Evolutionary conservation across 2,113 vertebrate genomes (phyloP), one percentile per base, ranked within the genome.

Genomic region (Galeopterus variegatus): DNA sequence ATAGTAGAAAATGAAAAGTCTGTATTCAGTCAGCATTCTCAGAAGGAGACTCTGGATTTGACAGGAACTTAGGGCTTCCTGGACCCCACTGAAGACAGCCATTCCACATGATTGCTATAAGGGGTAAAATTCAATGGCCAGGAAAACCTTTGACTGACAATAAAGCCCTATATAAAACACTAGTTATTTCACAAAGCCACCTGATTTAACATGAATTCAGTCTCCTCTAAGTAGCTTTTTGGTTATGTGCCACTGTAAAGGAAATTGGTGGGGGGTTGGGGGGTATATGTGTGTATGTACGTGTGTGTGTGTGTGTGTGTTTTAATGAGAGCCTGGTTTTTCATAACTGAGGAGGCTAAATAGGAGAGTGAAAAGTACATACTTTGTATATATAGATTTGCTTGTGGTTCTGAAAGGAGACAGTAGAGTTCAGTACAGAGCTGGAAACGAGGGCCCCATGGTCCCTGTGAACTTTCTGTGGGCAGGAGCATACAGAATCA

Each of bases 351-450:
- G 52, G 33, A 85, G 8, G 21, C 62, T 67, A 90, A 92, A 69
- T 48, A 90, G 62, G 58, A 91, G 87, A 67, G 79, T 88, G 13
- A 48, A 65, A 70, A 17, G 45, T 76, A 31, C 2, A 26, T 50
- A 31, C 45, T 41, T 3, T 41, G 41, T 41, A 41, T 41, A 41
- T 41, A 41, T 41, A 41, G 41, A 33, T 70, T 28, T 65, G 65
- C 52, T 92, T 97, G 75, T 95, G 92, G 62, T 97, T 97, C 95
- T 95, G 31, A 86, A 96, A 95, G 80, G 19, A 90, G 64, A 95
- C 93, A 87, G 91, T 48, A 97, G 97, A 86, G 95, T 92, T 97
- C 96, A 96, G 94, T 94, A 36, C 83, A 93, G 96, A 96, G 97
- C 97, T 96, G 52, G 76, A 91, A 95, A 93, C 48, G 6, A 93